Conservation (phyloP, 2,113 vertebrate species). For the Tichodroma muraria region DNA sequence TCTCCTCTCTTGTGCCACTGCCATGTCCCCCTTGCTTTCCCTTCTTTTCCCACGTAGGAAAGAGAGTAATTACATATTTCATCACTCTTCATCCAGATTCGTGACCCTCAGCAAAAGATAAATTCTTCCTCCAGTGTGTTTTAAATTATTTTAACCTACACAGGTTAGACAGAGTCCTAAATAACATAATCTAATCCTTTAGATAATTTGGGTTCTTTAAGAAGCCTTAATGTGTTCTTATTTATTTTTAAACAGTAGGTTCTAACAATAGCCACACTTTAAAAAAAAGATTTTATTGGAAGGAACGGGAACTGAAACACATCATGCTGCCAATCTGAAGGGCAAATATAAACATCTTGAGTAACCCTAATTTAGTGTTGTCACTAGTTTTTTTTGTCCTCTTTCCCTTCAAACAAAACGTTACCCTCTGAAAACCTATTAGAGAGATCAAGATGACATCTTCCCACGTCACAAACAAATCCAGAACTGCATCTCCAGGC, state of each 20-base stretch:
- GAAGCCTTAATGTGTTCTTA: neutral
- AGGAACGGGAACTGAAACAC: neutral
- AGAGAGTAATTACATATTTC: neutral
- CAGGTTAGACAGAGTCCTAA: neutral
- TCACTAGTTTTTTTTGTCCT: neutral
- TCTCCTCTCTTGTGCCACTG: neutral
- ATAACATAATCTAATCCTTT: neutral
- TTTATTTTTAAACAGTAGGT: neutral
- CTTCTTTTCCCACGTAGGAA: neutral
- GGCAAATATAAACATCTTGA: neutral
- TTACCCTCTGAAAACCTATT: constrained; percentile 24
- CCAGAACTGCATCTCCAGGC: neutral
- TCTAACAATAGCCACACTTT: neutral
- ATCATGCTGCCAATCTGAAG: neutral
- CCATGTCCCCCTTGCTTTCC: neutral
- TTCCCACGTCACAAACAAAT: neutral
- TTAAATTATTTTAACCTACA: neutral
- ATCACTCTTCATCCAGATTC: neutral
- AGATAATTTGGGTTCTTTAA: neutral
- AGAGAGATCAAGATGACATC: constrained; percentile 7
- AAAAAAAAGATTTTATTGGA: neutral
- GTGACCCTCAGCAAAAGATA: neutral
- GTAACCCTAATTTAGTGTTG: neutral
- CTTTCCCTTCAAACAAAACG: neutral
- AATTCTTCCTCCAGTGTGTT: neutral